Evolutionary conservation across 2,888 invertebrate genomes (phyloP).

Genomic region (Eudemis profundana): DNA sequence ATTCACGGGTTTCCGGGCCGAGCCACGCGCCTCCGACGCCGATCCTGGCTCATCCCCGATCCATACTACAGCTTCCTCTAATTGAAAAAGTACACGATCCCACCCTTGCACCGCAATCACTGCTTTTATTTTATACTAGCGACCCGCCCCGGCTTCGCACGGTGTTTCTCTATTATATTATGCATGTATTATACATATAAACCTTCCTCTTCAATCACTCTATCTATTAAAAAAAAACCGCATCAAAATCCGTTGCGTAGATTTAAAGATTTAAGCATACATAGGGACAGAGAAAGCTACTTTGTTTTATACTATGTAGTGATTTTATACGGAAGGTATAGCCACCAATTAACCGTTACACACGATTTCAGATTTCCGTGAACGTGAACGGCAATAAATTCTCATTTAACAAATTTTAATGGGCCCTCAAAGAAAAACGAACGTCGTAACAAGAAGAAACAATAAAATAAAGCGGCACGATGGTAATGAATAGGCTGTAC

Average conservation of each 20-base stretch:
- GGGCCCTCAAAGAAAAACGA: slow-evolving; percentile 60
- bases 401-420: slow-evolving; percentile 69
- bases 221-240: too few species aligned
- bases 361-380: slow-evolving; percentile 50
- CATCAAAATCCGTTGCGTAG: too few species aligned
- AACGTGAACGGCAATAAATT: slow-evolving; percentile 59
- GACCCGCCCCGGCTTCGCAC: too few species aligned
- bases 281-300: too few species aligned
- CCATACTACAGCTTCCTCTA: slow-evolving; percentile 55
- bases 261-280: too few species aligned
- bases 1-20: slow-evolving; percentile 72
- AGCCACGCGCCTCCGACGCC: slow-evolving; percentile 50
- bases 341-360: slow-evolving; percentile 51
- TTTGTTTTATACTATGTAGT: too few species aligned
- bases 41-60: slow-evolving; percentile 65
- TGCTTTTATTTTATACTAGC: slow-evolving; percentile 1
- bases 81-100: slow-evolving; percentile 61
- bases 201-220: too few species aligned
- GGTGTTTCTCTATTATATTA: too few species aligned
- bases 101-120: slow-evolving; percentile 19
- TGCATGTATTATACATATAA: too few species aligned
- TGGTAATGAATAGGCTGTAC: slow-evolving; percentile 79
- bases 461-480: slow-evolving; percentile 73
- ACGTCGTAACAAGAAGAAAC: slow-evolving; percentile 69
- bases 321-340: slow-evolving; percentile 34